Evolutionary conservation across 2,888 invertebrate genomes (phyloP), one percentile per base, ranked within the genome.

Genomic region (Melikaiella ostensackeni): DNA sequence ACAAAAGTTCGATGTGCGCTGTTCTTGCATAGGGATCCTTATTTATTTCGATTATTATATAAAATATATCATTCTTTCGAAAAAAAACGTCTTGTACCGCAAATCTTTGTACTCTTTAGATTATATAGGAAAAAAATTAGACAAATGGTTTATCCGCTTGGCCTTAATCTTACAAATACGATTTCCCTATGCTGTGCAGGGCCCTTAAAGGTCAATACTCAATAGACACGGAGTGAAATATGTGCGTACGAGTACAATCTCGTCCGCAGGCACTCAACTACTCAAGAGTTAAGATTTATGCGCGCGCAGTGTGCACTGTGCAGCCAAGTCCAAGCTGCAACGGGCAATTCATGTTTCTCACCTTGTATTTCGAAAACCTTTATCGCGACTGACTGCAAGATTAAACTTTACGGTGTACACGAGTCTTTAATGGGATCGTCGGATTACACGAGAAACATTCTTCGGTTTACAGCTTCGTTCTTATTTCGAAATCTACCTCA

Each of bases 201-300:
- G n/a, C n/a, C n/a, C n/a, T n/a, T n/a, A 30, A 63, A 63, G 42
- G 42, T 42, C 42, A 42, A 16, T 42, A 42, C 16, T 13, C 1
- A 50, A 19, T 64, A 64, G 64, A 66, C 42, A 46, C 46, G 42
- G 42, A 66, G 38, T 66, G n/a, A n/a, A 21, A 55, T 66, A 70
- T 50, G 70, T 50, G 50, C 50, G 30, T 70, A 42, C 42, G 1
- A 42, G 42, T 42, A 70, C 30, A n/a, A 50, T 70, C 70, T 50
- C 30, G 70, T 70, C 30, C 30, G 30, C 33, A 70, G 50, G n/a
- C 66, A 70, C 42, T 42, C 46, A 38, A 42, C 38, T 38, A 50
- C 46, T 70, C 70, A 70, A 70, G 50, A 50, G 21, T n/a, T 46
- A n/a, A 70, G 70, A 70, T 70, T 70, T 50, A 50, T 70, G 70